Evolutionary conservation across 2,888 invertebrate genomes (phyloP), one percentile per base, ranked within the genome.

Genomic region (Latrodectus hesperus): DNA sequence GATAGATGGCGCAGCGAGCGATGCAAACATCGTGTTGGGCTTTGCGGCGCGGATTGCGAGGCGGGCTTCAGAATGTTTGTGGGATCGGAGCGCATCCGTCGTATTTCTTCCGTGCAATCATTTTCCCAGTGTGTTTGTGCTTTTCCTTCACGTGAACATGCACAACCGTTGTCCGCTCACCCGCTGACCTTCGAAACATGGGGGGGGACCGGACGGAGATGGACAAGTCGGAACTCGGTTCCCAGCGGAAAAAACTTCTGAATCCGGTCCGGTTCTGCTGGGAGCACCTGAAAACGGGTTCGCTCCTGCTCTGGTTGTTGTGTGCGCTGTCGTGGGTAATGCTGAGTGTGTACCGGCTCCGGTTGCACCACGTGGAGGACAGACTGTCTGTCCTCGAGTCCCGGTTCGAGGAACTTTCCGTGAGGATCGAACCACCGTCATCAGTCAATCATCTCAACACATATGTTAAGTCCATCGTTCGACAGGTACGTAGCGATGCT

Each of bases 361-460:
- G 88, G 75, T 49, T 88, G n/a, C 38, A 64, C 68, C 88, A 81
- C 84, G 84, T 84, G 84, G 84, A 88, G 70, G 85, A 78, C 72
- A 71, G 84, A 26, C 67, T 88, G 68, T 51, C 68, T 5, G 55
- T 38, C 12, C 77, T 88, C 11, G 88, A 88, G 51, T n/a, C 77
- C 49, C 52, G 70, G 49, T 77, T 77, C 67, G 60, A 73, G 51
- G 49, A 75, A 17, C 67, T 79, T 17, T 60, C 60, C 16, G 53
- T 71, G 71, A 55, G 22, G 12, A 26, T 22, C 11, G 49, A n/a
- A n/a, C 55, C 65, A 9, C 22, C 71, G 5, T 70, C 84, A 17
- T 64, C 76, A 6, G n/a, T 38, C 26, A 72, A 65, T 77, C 80
- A 86, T 67, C 77, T 76, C 6, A 74, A 81, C 9, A 60, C 71